Percentiles rank a stretch among this genome's conserved stretches.
These are phyloP conservation scores for Oppia nitens DNA, from an alignment of 1,140 invertebrate genomes.

Conservation along the genomic window DNA sequence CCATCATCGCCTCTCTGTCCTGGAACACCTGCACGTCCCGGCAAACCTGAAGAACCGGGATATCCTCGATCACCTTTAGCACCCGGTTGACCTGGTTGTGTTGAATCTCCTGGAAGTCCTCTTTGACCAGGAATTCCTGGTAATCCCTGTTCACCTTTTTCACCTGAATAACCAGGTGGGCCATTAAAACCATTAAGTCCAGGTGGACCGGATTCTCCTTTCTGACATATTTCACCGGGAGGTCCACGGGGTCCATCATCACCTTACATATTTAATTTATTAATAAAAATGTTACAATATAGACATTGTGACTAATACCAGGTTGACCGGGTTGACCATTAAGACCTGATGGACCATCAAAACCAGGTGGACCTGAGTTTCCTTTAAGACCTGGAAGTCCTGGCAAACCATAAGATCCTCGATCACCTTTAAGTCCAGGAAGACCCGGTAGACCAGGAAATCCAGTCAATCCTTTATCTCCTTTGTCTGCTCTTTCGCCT, in stretches of 20 bases:
- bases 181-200: not conserved
- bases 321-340: not conserved
- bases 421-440: not conserved
- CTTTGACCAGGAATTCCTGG: slow-evolving; percentile 21
- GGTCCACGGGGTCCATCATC: not conserved
- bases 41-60: slow-evolving; percentile 21
- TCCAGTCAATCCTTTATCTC: slow-evolving; percentile 24
- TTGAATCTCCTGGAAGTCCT: slow-evolving; percentile 17
- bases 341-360: slow-evolving; percentile 14
- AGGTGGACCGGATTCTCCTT: not conserved
- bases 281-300: not conserved
- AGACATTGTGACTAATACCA: not conserved
- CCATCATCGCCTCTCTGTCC: slow-evolving; percentile 18
- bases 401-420: slow-evolving; percentile 22
- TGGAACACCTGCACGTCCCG: slow-evolving; percentile 23
- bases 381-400: slow-evolving; percentile 32
- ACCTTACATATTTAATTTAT: not conserved
- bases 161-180: slow-evolving; percentile 6
- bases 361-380: slow-evolving; percentile 17
- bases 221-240: not conserved
- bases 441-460: slow-evolving; percentile 18
- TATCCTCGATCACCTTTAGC: slow-evolving; percentile 19
- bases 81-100: slow-evolving; percentile 22
- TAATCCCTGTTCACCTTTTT: slow-evolving; percentile 28
- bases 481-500: slow-evolving; percentile 19